Evolutionary conservation across 2,797 vertebrate species (phyloP).

Genomic region (Gymnothorax reevesii): DNA sequence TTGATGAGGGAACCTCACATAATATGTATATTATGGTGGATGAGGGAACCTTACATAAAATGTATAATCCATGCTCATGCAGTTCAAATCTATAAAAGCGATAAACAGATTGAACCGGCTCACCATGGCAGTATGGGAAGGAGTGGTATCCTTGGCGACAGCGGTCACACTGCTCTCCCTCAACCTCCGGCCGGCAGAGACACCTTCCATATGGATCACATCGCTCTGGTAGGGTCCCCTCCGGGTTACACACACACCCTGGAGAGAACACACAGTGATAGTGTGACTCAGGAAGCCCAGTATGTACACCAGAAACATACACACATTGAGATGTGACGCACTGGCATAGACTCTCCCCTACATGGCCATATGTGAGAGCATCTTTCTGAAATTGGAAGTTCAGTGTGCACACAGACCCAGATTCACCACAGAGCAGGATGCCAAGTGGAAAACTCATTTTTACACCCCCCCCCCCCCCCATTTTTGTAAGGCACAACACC

Average conservation of each 20-base stretch:
- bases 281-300: neutral
- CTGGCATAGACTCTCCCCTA: neutral
- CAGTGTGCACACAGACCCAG: too few relatives aligned
- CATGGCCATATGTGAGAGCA: neutral
- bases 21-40: neutral
- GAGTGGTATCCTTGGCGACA: slow-evolving; percentile 76
- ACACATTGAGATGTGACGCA: neutral
- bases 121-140: slow-evolving; percentile 82
- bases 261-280: neutral
- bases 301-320: neutral
- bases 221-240: slow-evolving; percentile 66
- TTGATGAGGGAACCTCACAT: neutral
- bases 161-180: slow-evolving; percentile 75
- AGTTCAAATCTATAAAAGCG: neutral
- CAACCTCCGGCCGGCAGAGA: slow-evolving; percentile 74
- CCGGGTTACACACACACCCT: slow-evolving; percentile 79
- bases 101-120: slow-evolving; percentile 45
- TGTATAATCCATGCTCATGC: neutral
- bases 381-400: too few relatives aligned
- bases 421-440: too few relatives aligned
- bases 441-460: too few relatives aligned
- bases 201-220: slow-evolving; percentile 78
- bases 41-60: neutral
- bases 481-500: too few relatives aligned
- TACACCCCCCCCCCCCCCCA: too few relatives aligned